Percentiles rank a stretch among this genome's conserved stretches.
phyloP scores from a whole-genome alignment of 2,888 invertebrate species.

The Lottia gigantea region DNA sequence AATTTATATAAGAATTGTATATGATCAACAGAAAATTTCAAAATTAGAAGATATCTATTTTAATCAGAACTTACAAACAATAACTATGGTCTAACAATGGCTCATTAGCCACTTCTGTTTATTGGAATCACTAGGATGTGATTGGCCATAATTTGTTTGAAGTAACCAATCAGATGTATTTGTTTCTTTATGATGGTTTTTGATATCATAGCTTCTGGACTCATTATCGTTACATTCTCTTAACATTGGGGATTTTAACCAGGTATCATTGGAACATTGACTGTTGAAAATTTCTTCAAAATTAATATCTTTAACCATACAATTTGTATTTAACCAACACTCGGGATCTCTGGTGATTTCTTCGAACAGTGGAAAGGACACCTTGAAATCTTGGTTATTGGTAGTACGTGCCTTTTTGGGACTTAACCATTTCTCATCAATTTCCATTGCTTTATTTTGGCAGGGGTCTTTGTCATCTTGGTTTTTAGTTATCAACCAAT shows the following conservation, averaged over 20 bases:
- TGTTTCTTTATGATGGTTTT: slow-evolving; percentile 17
- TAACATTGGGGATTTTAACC: slow-evolving; percentile 14
- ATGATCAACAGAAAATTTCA: no score
- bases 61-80: no score
- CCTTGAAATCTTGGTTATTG: not conserved
- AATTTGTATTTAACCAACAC: not conserved
- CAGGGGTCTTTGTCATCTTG: slow-evolving; percentile 15
- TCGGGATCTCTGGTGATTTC: not conserved
- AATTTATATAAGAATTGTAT: no score
- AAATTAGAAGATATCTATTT: no score
- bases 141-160: not conserved
- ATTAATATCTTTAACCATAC: not conserved
- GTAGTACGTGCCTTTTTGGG: not conserved
- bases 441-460: not conserved
- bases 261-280: slow-evolving; percentile 6
- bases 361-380: not conserved
- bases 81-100: no score
- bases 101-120: not conserved
- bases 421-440: not conserved
- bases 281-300: not conserved
- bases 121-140: not conserved
- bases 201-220: not conserved
- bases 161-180: slow-evolving; percentile 24
- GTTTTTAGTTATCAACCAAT: slow-evolving; percentile 16
- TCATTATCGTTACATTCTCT: not conserved